phyloP scores from a whole-genome alignment of 2,797 vertebrate species.

The Adrianichthys oophorus region DNA sequence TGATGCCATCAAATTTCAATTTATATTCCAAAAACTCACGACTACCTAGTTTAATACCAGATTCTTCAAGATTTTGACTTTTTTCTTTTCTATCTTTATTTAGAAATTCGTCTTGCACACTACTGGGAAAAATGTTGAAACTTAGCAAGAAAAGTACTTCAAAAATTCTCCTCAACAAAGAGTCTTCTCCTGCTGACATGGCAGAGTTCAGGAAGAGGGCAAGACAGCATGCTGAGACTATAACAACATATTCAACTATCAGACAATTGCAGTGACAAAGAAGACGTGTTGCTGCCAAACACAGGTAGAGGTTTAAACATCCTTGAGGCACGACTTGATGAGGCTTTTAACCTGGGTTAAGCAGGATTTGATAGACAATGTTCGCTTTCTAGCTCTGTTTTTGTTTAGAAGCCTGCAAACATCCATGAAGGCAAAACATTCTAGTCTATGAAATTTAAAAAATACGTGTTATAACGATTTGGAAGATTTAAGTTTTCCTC shows the following conservation, averaged over 20 bases:
- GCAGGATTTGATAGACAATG: conserved; percentile 46
- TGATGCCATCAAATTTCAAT: too few species aligned
- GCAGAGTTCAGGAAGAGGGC: conserved; percentile 60
- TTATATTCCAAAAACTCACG: too few species aligned
- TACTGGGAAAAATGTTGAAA: conserved; percentile 13
- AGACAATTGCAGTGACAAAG: conserved; percentile 37
- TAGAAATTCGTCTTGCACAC: conserved; percentile 19
- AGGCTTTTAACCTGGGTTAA: conserved; percentile 59
- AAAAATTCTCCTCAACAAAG: conserved; percentile 27
- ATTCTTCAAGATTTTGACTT: background rate
- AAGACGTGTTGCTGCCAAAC: conserved; percentile 49
- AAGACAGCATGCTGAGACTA: conserved; percentile 43
- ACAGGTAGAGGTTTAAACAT: conserved; percentile 51
- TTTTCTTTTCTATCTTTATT: background rate
- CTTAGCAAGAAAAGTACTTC: conserved; percentile 12
- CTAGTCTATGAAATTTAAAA: conserved; percentile 12
- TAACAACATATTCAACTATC: conserved; percentile 51
- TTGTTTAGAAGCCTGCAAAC: conserved; percentile 41
- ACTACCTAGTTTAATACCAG: too few species aligned
- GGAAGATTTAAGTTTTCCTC: conserved; percentile 14
- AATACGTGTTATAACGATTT: conserved; percentile 12
- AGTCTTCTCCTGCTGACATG: conserved; percentile 38
- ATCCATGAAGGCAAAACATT: conserved; percentile 35
- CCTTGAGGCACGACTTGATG: conserved; percentile 62
- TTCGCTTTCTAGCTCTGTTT: conserved; percentile 50